Conservation (phyloP, 2,888 invertebrate species). For the Hybos culiciformis region DNA sequence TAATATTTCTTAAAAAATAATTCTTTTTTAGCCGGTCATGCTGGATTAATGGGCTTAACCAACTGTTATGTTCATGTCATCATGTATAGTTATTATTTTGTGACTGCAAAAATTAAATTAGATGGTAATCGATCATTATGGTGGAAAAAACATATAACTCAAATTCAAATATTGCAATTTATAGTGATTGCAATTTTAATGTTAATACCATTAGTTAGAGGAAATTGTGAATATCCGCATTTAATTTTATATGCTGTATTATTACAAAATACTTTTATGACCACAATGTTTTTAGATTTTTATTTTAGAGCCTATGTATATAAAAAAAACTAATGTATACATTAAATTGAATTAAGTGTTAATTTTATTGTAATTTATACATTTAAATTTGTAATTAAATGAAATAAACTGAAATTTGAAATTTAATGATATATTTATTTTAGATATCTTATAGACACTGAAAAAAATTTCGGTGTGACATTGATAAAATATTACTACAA, state of each 20-base stretch:
- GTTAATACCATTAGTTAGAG: slow-evolving; percentile 36
- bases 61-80: slow-evolving; percentile 61
- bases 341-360: too few relatives aligned
- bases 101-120: slow-evolving; percentile 51
- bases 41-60: slow-evolving; percentile 47
- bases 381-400: too few relatives aligned
- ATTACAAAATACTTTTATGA: slow-evolving; percentile 52
- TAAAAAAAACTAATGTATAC: too few relatives aligned
- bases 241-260: slow-evolving; percentile 41
- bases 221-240: slow-evolving; percentile 44
- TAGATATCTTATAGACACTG: too few relatives aligned
- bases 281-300: slow-evolving; percentile 50
- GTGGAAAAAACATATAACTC: slow-evolving; percentile 73
- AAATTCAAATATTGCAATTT: slow-evolving; percentile 63
- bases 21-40: slow-evolving; percentile 58
- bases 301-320: slow-evolving; percentile 52
- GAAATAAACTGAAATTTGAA: too few relatives aligned
- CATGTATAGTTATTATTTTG: slow-evolving; percentile 67
- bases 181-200: slow-evolving; percentile 40
- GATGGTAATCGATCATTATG: slow-evolving; percentile 52
- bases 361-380: too few relatives aligned
- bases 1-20: too few relatives aligned
- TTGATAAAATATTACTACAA: too few relatives aligned
- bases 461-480: too few relatives aligned
- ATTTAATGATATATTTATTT: too few relatives aligned